phyloP scores from a whole-genome alignment of 2,113 vertebrate genomes.

The Procavia capensis region DNA sequence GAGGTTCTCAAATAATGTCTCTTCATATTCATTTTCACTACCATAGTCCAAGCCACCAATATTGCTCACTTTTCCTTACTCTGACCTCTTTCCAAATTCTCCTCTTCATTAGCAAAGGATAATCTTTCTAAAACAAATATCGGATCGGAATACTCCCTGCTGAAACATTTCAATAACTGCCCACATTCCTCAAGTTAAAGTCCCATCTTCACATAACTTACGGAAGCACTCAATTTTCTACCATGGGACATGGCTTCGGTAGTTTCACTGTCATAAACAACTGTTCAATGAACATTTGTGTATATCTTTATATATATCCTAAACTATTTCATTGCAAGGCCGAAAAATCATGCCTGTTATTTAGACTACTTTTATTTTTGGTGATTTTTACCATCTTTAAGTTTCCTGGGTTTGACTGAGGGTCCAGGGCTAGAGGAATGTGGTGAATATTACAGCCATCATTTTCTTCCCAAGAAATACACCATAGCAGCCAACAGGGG shows the following conservation, averaged over 20 bases:
- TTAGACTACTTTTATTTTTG: not conserved
- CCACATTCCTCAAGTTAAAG: not conserved
- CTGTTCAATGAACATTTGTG: not conserved
- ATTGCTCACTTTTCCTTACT: not conserved
- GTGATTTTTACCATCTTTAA: not conserved
- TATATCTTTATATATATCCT: not conserved
- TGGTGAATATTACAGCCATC: not conserved
- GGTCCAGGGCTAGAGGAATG: not conserved
- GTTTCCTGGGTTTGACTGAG: not conserved
- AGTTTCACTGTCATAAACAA: not conserved
- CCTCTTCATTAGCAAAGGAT: conserved; percentile 5
- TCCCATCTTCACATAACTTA: not conserved
- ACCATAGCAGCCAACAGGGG: not conserved
- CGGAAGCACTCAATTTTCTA: not conserved
- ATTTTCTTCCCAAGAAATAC: not conserved
- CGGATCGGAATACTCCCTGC: not conserved
- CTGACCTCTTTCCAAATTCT: not conserved
- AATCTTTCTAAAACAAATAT: not conserved
- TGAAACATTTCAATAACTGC: not conserved
- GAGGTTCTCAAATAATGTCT: not conserved
- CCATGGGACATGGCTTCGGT: not conserved
- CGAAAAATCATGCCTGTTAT: not conserved
- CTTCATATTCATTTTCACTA: not conserved
- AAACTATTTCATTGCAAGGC: not conserved
- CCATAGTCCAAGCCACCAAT: not conserved